Evolutionary conservation across 2,888 invertebrate species (phyloP).

Genomic region (Melinaea marsaeus): DNA sequence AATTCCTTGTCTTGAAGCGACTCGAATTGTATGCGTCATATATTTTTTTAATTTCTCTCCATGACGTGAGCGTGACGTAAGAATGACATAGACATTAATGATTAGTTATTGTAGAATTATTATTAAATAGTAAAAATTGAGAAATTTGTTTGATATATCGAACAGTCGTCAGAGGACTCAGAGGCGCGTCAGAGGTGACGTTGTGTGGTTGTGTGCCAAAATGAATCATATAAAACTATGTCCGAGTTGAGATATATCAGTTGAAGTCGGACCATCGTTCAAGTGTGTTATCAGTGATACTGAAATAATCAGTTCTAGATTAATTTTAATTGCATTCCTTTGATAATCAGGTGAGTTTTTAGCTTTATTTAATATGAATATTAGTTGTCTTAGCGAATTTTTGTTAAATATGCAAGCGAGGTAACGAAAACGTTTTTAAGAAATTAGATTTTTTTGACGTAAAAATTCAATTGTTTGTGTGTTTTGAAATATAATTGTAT

Average conservation of each 20-base stretch:
- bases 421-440: no score
- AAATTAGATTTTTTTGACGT: no score
- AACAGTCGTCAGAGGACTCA: conserved; percentile 45
- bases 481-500: no score
- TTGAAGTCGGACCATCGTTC: conserved; percentile 43
- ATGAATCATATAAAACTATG: conserved; percentile 69
- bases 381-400: neutral
- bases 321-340: conserved; percentile 50
- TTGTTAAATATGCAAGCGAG: no score
- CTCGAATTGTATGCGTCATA: neutral
- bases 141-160: no score
- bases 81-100: no score
- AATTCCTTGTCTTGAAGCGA: neutral
- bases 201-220: conserved; percentile 62
- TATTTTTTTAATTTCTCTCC: neutral
- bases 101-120: no score
- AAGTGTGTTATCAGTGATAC: conserved; percentile 33
- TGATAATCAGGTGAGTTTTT: conserved; percentile 19
- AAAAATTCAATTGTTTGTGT: no score
- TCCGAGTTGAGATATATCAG: conserved; percentile 49
- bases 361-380: conserved; percentile 6
- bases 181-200: conserved; percentile 64
- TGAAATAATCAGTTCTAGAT: conserved; percentile 43
- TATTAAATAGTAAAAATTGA: no score
- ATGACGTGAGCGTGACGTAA: neutral